Base-by-base conservation (phyloP, 2,113 vertebrate genomes). In the Semicossyphus pulcher region DNA sequence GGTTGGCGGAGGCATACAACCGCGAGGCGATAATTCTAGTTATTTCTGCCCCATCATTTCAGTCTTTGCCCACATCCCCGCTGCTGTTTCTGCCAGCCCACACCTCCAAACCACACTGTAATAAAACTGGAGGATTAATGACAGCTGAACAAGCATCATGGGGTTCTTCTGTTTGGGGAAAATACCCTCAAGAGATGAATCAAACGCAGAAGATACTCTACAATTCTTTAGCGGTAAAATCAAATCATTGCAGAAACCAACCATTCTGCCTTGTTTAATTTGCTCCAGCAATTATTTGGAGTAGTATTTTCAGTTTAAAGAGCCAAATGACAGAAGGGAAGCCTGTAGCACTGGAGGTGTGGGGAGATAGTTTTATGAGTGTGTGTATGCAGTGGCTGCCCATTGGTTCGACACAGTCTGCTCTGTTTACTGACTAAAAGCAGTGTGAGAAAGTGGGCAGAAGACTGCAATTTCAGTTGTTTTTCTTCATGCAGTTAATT, bases 291-390 rank as follows among this genome's bases (percentile, higher is more conserved):
- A 48, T 76, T 67, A 54, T 72, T 60, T 67, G 12, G 18, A 57
- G 62, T 26, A 54, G 51, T 77, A 25, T 39, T 80, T 72, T 21
- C 39, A 57, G 29, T 44, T 56, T 15, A 63, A 56, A 70, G 21
- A 72, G 72, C 45, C 63, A 41, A 65, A 72, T 52, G 65, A 79
- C 75, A 84, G 63, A 72, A 72, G 78, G 67, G 63, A 44, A 56
- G 76, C 39, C 63, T 61, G 67, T 14, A 61, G 54, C 56, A 20
- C 37, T 66, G 23, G 64, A 48, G 42, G 51, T 62, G 32, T 56
- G 32, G 25, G 39, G 21, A 16, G 54, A 34, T 44, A 2, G 2
- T 52, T 56, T 51, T 18, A 14, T 25, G 56, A 8, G 32, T 57
- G 62, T 37, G 60, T 45, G 37, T n/a, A n/a, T 10, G 48, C 48